Base-by-base conservation (phyloP, 2,888 invertebrate genomes). In the Drosophila atroscutellata region DNA sequence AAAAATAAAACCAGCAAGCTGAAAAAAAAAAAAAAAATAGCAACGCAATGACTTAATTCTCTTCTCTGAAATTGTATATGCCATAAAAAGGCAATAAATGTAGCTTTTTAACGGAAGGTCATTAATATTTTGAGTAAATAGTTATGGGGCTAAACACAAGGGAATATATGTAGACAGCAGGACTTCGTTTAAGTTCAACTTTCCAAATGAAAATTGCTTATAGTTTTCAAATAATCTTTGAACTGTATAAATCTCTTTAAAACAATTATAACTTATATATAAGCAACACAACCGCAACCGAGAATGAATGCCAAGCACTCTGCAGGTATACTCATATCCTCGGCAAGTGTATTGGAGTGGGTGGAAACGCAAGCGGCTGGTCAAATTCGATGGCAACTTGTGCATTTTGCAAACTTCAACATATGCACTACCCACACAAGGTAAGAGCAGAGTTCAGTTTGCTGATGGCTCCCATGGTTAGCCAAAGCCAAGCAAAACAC, bases 401-500 rank as follows among this genome's bases (percentile, higher is more conserved):
- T 73, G 62, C 74, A 74, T 69, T 74, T 80, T 71, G 77, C 56
- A 73, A 86, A 83, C 78, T 81, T 81, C 57, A 83, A 77, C 71
- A 74, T 70, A 60, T 60, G 64, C 55, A 77, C 61, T 59, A 28
- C 65, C 77, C 66, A 70, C 67, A 52, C 15, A 18, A 32, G 34
- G 28, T 26, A 15, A 28, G 52, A 15, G 15, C 20, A 28, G 20
- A 28, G 24, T 26, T 32, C 6, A 28, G 28, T 9, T 45, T 47
- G 69, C 67, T 49, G 49, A 51, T 55, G 60, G 69, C 72, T 77
- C 64, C 69, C 70, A 75, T 83, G 78, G 89, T 88, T 81, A 83
- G 77, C 71, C 81, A 70, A 76, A 80, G 72, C 87, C 87, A 86
- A 79, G 81, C 86, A 90, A 90, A 84, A 90, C 87, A 90, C 86